These are phyloP conservation scores for Mustelus asterias DNA, from an alignment of 2,113 vertebrate genomes.

Conservation along the genomic window DNA sequence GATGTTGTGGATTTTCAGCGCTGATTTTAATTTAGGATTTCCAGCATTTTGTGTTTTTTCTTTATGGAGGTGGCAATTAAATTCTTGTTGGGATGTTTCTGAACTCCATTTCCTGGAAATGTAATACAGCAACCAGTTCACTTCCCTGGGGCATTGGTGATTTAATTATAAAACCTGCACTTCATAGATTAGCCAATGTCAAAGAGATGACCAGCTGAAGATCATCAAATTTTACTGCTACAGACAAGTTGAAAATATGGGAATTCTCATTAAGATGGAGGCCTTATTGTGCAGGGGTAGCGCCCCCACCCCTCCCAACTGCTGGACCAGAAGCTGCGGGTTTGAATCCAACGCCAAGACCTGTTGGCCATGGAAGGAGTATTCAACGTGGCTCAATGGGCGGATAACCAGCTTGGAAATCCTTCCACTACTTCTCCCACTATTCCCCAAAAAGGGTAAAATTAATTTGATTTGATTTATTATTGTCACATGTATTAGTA, in stretches of 20 bases:
- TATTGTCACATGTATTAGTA: no score
- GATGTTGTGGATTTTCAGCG: neutral
- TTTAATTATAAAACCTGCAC: neutral
- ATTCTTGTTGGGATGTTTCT: neutral
- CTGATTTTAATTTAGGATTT: neutral
- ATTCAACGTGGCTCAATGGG: no score
- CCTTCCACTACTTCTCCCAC: no score
- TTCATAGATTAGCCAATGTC: conserved; percentile 14
- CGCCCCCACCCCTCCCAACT: no score
- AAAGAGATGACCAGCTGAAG: neutral
- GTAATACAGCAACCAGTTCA: neutral
- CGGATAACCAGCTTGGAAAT: no score
- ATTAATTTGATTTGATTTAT: no score
- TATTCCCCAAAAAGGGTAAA: no score
- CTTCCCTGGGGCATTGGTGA: neutral
- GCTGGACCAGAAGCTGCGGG: no score
- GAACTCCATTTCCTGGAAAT: neutral
- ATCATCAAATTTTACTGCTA: neutral
- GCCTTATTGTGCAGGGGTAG: no score
- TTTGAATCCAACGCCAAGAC: no score
- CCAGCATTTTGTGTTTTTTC: neutral
- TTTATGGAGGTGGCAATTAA: neutral
- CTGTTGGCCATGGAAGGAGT: no score
- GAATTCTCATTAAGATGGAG: no score
- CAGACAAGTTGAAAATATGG: neutral